Base-by-base conservation (phyloP, 2,888 invertebrate genomes). In the Tetragonula carbonaria region DNA sequence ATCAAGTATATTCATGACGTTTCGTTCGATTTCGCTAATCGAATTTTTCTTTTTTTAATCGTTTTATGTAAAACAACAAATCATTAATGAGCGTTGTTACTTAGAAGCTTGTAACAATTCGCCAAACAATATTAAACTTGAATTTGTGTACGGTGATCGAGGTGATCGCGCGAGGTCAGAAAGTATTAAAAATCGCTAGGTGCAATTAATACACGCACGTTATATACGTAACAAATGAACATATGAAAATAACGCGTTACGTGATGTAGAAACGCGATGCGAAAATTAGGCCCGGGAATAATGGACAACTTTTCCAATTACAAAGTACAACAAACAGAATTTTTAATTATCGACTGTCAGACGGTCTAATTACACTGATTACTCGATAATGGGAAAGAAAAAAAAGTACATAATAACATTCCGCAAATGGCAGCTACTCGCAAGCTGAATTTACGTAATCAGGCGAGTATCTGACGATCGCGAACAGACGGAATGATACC, bases 281-380 rank as follows among this genome's bases (percentile, higher is more conserved):
- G 2, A 4, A n/a, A 68, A 51, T 68, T 53, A 38, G 13, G 13
- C 13, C 5, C 13, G 23, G 1, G 13, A 38, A 23, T 21, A 51
- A 28, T 57, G 50, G 18, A 50, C 6, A 21, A 21, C 21, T 75
- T n/a, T 50, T 11, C 23, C 13, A 66, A 57, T 55, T 33, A 23
- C 23, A 3, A 38, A 62, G 33, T n/a, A 18, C 68, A 45, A 74
- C 57, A 28, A 53, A 67, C 21, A 23, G 18, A 55, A 50, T 53
- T 51, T 21, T 55, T 70, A 82, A 74, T 73, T 23, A 59, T 8
- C 68, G 11, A 28, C 50, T n/a, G 14, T 51, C 38, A 4, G 28
- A n/a, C 11, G 23, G 13, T 13, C 38, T 78, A 83, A 84, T 83
- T 59, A 38, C 71, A 33, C 74, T 70, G 71, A 77, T 59, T 28